Conservation (phyloP, 2,888 invertebrate species). For the Lasioglossum leucozonium region DNA sequence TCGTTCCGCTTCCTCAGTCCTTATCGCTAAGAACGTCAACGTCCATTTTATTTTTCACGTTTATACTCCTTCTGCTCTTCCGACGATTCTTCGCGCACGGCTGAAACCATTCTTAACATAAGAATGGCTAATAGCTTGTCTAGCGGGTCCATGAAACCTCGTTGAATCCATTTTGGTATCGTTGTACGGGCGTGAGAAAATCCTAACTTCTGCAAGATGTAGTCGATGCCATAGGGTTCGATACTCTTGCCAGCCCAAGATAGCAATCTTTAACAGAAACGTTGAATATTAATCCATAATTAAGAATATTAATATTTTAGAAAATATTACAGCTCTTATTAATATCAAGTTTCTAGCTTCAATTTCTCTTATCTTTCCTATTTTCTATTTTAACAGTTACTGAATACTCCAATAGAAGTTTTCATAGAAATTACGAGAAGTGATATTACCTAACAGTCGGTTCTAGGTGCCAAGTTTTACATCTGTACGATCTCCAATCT, state of each 20-base stretch:
- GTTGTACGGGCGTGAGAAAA: constrained; percentile 99
- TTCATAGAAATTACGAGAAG: constrained; percentile 61
- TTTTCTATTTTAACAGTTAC: background rate
- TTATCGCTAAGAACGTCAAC: background rate
- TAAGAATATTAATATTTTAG: background rate
- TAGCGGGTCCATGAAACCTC: constrained; percentile 98
- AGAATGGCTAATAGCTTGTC: constrained; percentile 95
- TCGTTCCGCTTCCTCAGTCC: background rate
- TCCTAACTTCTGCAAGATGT: constrained; percentile 98
- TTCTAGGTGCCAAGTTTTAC: constrained; percentile 98
- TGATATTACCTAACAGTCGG: constrained; percentile 92
- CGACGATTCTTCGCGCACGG: constrained; percentile 82
- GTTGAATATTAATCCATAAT: background rate
- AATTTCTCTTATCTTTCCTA: background rate
- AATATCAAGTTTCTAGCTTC: background rate
- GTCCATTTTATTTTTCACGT: constrained; percentile 73
- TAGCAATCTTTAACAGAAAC: constrained; percentile 86
- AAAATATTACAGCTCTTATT: background rate
- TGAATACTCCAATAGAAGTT: background rate
- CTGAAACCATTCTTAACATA: constrained; percentile 89
- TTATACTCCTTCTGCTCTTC: constrained; percentile 79
- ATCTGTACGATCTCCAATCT: constrained; percentile 96
- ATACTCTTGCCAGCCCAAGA: constrained; percentile 98
- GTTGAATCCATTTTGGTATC: constrained; percentile 99
- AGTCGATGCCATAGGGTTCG: constrained; percentile 99